phyloP scores from a whole-genome alignment of 2,888 invertebrate genomes.

The Drosophila sordidula region DNA sequence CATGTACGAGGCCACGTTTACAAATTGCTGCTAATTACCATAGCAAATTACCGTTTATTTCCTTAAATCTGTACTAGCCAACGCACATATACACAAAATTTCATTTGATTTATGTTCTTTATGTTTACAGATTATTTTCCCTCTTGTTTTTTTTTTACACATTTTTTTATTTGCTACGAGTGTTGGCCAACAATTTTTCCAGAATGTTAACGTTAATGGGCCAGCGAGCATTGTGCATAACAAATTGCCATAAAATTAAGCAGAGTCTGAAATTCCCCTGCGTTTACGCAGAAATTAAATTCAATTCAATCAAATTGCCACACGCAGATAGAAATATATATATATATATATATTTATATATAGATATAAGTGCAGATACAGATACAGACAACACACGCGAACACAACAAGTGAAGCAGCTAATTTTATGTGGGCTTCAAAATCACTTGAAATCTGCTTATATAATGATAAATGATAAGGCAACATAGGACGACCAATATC shows the following conservation, averaged over 20 bases:
- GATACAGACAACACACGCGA: neutral
- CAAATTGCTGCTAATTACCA: constrained; percentile 31
- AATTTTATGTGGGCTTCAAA: constrained; percentile 32
- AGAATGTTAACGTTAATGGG: constrained; percentile 42
- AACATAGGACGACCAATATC: neutral
- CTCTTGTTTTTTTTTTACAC: neutral
- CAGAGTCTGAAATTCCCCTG: constrained; percentile 26
- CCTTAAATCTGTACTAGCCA: neutral
- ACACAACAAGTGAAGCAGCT: constrained; percentile 7
- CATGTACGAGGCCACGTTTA: constrained; percentile 6
- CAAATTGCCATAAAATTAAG: constrained; percentile 50
- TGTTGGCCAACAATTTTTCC: constrained; percentile 38
- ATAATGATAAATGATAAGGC: constrained; percentile 44
- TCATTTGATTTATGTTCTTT: constrained; percentile 2
- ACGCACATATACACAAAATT: constrained; percentile 2
- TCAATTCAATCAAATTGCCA: constrained; percentile 53
- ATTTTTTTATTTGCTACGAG: constrained; percentile 2
- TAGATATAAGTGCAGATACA: neutral
- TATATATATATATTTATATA: neutral
- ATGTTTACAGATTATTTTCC: constrained; percentile 3
- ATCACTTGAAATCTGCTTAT: constrained; percentile 48
- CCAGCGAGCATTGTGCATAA: constrained; percentile 46
- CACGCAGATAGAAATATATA: constrained; percentile 1
- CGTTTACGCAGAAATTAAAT: constrained; percentile 36
- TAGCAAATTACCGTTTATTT: constrained; percentile 17